Base-by-base conservation (phyloP, 2,888 invertebrate genomes). In the Anorthoa munda region DNA sequence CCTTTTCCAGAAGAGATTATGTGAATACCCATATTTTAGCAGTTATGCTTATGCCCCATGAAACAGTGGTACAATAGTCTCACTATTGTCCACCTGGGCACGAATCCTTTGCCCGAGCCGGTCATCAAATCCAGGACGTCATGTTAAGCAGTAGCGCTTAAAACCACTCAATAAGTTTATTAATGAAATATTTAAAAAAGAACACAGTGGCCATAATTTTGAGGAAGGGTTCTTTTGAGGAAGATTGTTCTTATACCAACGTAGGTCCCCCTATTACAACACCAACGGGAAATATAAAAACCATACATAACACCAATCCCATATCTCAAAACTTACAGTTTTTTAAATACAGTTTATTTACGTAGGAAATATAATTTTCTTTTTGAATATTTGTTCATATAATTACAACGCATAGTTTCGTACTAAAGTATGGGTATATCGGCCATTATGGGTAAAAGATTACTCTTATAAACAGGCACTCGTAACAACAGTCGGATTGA, bases 401-500 rank as follows among this genome's bases (percentile, higher is more conserved):
- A 86, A 86, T 86, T 85, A 86, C 69, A 72, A 66, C 70, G 67
- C 69, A 64, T 67, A 79, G 72, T 72, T 71, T 46, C 21, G 55
- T 73, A 51, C 72, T 80, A 74, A 79, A 75, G 53, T 84, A 78
- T 75, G 53, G 70, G 82, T 79, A 82, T 79, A 74, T 68, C 53
- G 21, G 45, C 67, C 75, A 76, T 82, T 79, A 83, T 55, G 55
- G 56, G 66, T 85, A 81, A 86, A 85, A 78, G 66, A 86, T 85
- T 73, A 73, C 72, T 65, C 63, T 73, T 79, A 76, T 74, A 82
- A 74, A 83, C 60, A 61, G 46, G 74, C 26, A 63, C 26, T 21
- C 64, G 71, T 69, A 81, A 74, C 83, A 61, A 79, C 66, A 67
- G 81, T 83, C 76, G n/a, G 64, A 72, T 83, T 79, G 75, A 63